phyloP scores from a whole-genome alignment of 2,113 vertebrate species.

The Leuciscus idus region DNA sequence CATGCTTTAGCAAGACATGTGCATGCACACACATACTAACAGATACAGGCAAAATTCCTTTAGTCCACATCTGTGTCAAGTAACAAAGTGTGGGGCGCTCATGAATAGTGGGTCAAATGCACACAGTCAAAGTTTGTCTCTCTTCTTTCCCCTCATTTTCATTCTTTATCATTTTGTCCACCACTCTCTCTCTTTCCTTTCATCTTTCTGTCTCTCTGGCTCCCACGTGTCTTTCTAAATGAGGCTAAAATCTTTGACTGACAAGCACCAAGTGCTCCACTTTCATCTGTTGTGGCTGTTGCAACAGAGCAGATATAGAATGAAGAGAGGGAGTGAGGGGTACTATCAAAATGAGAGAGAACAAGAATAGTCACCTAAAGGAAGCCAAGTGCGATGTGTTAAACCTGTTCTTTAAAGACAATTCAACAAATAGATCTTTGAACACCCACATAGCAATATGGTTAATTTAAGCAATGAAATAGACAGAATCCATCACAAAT shows the following conservation, averaged over 20 bases:
- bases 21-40: slow-evolving; percentile 28
- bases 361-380: not conserved
- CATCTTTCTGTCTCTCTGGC: slow-evolving; percentile 23
- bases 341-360: not conserved
- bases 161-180: not conserved
- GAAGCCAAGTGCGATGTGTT: not conserved
- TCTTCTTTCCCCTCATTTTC: not conserved
- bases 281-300: slow-evolving; percentile 65
- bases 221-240: slow-evolving; percentile 42
- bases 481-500: not conserved
- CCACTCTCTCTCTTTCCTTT: slow-evolving; percentile 20
- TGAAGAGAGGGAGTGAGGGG: slow-evolving; percentile 25
- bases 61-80: slow-evolving; percentile 68
- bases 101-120: slow-evolving; percentile 59
- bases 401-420: not conserved
- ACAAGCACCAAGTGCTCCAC: slow-evolving; percentile 74
- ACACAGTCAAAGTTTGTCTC: slow-evolving; percentile 30
- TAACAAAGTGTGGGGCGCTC: slow-evolving; percentile 63
- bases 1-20: slow-evolving; percentile 32
- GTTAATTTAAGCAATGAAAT: not conserved
- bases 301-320: slow-evolving; percentile 32
- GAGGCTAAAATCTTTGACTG: slow-evolving; percentile 71
- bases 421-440: not conserved
- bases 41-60: slow-evolving; percentile 67
- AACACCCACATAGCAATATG: not conserved